phyloP scores from a whole-genome alignment of 2,797 vertebrate genomes.

The Pelobates cultripes region DNA sequence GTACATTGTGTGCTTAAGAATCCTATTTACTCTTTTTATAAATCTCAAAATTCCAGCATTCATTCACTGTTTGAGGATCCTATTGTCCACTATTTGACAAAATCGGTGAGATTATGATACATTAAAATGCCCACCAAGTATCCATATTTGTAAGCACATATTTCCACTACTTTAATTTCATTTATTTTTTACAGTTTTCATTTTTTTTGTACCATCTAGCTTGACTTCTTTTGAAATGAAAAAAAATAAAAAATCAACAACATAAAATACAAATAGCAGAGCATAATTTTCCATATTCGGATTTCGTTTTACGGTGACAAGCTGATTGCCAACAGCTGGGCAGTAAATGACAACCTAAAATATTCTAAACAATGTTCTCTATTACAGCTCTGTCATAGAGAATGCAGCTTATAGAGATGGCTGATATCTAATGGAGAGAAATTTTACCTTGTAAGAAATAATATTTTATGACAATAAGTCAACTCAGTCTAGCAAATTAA shows the following conservation, averaged over 20 bases:
- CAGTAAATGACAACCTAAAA: slow-evolving; percentile 25
- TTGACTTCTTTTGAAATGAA: background rate
- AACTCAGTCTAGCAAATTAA: too few relatives aligned
- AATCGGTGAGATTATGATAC: slow-evolving; percentile 2
- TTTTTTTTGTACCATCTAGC: background rate
- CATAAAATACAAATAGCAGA: background rate
- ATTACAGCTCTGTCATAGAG: background rate
- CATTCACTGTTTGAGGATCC: slow-evolving; percentile 2
- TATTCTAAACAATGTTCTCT: background rate
- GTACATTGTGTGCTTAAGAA: slow-evolving; percentile 25
- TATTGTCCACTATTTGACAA: slow-evolving; percentile 7
- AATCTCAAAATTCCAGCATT: slow-evolving; percentile 9
- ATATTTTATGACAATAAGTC: too few relatives aligned
- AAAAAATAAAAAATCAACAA: slow-evolving; percentile 8
- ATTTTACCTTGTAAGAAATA: too few relatives aligned
- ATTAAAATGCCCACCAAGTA: background rate
- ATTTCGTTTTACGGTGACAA: slow-evolving; percentile 18
- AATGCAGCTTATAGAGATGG: background rate
- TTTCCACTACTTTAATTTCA: background rate
- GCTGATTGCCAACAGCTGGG: slow-evolving; percentile 10
- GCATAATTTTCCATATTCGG: slow-evolving; percentile 16
- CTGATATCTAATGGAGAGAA: too few relatives aligned
- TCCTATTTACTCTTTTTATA: slow-evolving; percentile 14
- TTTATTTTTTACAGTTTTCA: too few relatives aligned
- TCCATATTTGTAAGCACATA: background rate